phyloP scores from a whole-genome alignment of 2,797 vertebrate genomes.

The Sebastiscus tertius region DNA sequence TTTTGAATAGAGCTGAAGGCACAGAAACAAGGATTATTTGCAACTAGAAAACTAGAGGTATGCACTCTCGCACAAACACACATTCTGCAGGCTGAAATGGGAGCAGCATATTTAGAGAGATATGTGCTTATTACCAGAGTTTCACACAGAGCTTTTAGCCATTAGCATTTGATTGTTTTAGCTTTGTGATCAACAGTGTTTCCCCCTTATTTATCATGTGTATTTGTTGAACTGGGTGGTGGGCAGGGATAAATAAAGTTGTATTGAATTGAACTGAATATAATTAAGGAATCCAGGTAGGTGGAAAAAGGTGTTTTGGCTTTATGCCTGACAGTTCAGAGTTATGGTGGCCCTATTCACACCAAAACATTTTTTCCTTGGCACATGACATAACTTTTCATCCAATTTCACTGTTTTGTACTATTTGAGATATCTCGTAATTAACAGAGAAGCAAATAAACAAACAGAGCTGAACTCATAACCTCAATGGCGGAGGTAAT shows the following conservation, averaged over 20 bases:
- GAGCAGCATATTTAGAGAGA: background rate
- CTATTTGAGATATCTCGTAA: background rate
- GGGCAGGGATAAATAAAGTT: background rate
- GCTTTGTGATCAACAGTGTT: background rate
- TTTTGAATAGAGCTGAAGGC: background rate
- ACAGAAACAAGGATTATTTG: background rate
- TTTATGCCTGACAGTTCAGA: background rate
- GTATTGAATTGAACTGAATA: background rate
- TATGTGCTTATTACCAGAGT: background rate
- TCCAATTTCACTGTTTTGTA: background rate
- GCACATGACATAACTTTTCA: background rate
- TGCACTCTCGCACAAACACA: background rate
- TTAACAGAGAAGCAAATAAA: background rate
- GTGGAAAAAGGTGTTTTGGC: background rate
- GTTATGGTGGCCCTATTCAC: background rate
- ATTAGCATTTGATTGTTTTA: background rate
- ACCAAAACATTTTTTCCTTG: background rate
- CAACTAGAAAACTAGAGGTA: background rate
- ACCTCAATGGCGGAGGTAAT: background rate
- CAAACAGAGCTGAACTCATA: background rate
- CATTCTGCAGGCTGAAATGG: background rate
- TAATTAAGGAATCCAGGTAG: background rate
- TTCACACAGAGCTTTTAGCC: background rate
- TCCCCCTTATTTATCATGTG: background rate
- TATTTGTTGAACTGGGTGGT: background rate